A percentile compares a stretch with the other conserved stretches of the same genome.
phyloP scores from a whole-genome alignment of 2,797 vertebrate species.

The Manis crassicaudata region DNA sequence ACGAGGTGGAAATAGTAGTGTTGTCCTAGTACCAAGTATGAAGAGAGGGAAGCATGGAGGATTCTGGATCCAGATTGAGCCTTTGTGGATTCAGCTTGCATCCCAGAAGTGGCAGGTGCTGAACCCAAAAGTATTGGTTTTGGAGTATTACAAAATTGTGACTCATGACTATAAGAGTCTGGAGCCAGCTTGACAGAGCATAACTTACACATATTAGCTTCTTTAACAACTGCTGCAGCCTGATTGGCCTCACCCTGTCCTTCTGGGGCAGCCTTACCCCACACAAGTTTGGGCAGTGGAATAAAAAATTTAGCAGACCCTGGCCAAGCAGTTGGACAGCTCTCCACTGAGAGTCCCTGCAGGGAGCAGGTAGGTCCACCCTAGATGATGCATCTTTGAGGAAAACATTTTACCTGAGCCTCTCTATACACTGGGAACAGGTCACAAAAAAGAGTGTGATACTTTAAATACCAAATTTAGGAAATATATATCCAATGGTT shows the following conservation, averaged over 20 bases:
- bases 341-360: neutral
- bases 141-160: neutral
- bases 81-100: neutral
- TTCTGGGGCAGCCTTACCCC: neutral
- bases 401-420: neutral
- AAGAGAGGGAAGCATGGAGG: neutral
- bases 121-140: neutral
- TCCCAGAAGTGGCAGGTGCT: neutral
- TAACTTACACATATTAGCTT: neutral
- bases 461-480: neutral
- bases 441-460: neutral
- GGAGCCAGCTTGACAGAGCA: neutral
- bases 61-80: neutral
- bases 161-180: neutral
- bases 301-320: neutral
- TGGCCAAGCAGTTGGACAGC: fast-evolving
- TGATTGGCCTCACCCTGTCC: neutral
- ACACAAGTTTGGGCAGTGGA: neutral
- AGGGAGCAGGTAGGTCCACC: too few species aligned
- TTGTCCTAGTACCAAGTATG: neutral
- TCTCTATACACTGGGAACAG: neutral
- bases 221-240: neutral
- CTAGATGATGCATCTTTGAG: too few species aligned
- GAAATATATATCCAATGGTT: neutral
- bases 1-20: neutral